phyloP scores from a whole-genome alignment of 2,888 invertebrate species.

The Spilosoma lubricipeda region DNA sequence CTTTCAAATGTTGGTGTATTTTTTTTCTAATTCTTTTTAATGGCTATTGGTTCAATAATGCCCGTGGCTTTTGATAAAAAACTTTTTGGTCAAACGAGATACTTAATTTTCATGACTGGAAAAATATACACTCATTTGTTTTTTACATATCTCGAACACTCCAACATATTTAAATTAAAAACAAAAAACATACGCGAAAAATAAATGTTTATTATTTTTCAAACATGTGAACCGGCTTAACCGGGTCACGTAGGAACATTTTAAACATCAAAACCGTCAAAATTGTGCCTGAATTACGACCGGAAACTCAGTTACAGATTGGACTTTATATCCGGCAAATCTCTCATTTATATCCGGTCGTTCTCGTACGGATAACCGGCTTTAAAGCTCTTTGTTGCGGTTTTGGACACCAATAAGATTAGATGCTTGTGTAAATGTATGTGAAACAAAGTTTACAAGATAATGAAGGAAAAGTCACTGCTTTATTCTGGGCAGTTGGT shows the following conservation, averaged over 20 bases:
- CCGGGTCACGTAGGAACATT: conserved; percentile 29
- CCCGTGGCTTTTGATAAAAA: conserved; percentile 9
- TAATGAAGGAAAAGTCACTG: conserved; percentile 9
- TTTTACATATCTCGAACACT: conserved; percentile 11
- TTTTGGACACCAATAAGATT: conserved; percentile 41
- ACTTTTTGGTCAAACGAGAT: background rate
- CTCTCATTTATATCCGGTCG: conserved; percentile 50
- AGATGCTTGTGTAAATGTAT: conserved; percentile 23
- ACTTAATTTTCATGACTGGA: conserved; percentile 12
- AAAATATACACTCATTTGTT: conserved; percentile 14
- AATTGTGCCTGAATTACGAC: conserved; percentile 39
- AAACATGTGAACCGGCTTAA: conserved; percentile 20
- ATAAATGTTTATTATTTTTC: conserved; percentile 22
- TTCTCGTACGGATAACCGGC: conserved; percentile 34
- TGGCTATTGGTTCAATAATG: conserved; percentile 5
- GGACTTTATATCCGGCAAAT: conserved; percentile 45
- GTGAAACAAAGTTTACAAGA: conserved; percentile 12
- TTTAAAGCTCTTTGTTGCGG: conserved; percentile 43
- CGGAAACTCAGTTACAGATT: conserved; percentile 42
- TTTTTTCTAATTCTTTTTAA: conserved; percentile 1
- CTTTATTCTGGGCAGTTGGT: conserved; percentile 5
- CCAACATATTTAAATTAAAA: conserved; percentile 15
- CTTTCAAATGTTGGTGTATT: background rate
- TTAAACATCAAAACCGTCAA: conserved; percentile 36
- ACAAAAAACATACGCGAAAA: conserved; percentile 10